A percentile compares a stretch with the other conserved stretches of the same genome.
These are phyloP conservation scores for Amazona finschi DNA, from an alignment of 2,797 vertebrate species.

Conservation along the genomic window DNA sequence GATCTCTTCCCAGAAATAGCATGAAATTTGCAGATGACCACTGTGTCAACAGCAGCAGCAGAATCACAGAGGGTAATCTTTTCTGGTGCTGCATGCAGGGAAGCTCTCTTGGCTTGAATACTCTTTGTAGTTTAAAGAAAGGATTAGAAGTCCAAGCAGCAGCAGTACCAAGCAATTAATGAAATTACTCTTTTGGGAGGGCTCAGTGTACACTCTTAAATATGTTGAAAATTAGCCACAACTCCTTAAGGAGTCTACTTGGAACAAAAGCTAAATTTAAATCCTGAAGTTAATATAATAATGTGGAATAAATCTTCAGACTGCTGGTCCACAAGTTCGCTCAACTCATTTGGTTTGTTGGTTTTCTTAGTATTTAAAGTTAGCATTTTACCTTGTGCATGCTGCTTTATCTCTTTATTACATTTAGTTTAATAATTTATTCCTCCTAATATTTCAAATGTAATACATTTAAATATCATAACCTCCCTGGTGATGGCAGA, in stretches of 20 bases:
- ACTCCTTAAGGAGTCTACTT: slow-evolving; percentile 47
- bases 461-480: not conserved
- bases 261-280: slow-evolving; percentile 57
- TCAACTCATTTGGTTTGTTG: not conserved
- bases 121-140: slow-evolving; percentile 42
- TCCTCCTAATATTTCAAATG: not conserved
- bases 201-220: slow-evolving; percentile 55
- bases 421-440: not conserved
- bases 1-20: slow-evolving; percentile 40
- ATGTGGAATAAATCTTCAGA: slow-evolving; percentile 26
- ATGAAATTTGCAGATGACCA: slow-evolving; percentile 48
- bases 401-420: not conserved
- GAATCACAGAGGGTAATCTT: slow-evolving; percentile 11
- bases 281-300: slow-evolving; percentile 50
- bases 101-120: slow-evolving; percentile 4
- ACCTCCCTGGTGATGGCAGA: not conserved
- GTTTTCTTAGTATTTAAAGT: not conserved
- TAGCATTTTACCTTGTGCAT: not conserved
- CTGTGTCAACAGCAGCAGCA: slow-evolving; percentile 40
- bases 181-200: slow-evolving; percentile 64
- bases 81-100: not conserved
- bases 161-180: slow-evolving; percentile 60
- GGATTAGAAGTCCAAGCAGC: slow-evolving; percentile 36
- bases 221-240: slow-evolving; percentile 53
- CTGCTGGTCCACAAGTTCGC: not conserved